Base-by-base conservation (phyloP, 2,113 vertebrate species). In the Sisor rabdophorus region DNA sequence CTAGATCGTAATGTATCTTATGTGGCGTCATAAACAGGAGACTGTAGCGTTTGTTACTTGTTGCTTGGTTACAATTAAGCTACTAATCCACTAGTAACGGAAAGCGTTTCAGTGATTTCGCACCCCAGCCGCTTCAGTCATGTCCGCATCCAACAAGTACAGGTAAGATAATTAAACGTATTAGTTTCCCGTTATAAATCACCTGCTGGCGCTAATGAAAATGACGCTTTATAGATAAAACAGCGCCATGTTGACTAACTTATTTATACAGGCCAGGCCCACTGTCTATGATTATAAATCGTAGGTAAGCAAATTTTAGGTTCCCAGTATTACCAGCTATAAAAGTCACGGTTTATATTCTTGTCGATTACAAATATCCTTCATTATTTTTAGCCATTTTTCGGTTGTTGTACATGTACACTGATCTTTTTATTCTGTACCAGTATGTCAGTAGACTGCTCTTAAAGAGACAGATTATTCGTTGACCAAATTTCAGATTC, bases 91-190 rank as follows among this genome's bases (percentile, higher is more conserved):
- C n/a, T 13, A 1, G 13, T 48, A 63, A 28, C 52, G 26, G 55
- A 50, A 59, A 50, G 6, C 40, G 5, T 30, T 50, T 40, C n/a
- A 9, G 17, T 32, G 19, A 1, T 40, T 63, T 58, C 56, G 26
- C 8, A 64, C 47, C n/a, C 7, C 76, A 59, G 28, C 72, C 61
- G 61, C 67, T 60, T 30, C 60, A 64, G 65, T 79, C 77, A 84
- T 84, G 82, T 71, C 80, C 55, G 22, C 82, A 75, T 71, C 74
- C 82, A 79, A 26, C 70, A 63, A 59, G 58, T 76, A 81, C 88
- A 89, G 88, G 90, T 90, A 87, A 79, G 88, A 74, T 20, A 52
- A 12, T 3, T 69, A 24, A 63, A 53, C 40, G 4, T 65, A 52
- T 9, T 48, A 52, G 0, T 1, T 50, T 17, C 60, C 52, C 28